Percentiles rank a stretch among this genome's conserved stretches.
Conservation (phyloP, 2,113 vertebrate genomes). For the Cyprinodon tularosa region DNA sequence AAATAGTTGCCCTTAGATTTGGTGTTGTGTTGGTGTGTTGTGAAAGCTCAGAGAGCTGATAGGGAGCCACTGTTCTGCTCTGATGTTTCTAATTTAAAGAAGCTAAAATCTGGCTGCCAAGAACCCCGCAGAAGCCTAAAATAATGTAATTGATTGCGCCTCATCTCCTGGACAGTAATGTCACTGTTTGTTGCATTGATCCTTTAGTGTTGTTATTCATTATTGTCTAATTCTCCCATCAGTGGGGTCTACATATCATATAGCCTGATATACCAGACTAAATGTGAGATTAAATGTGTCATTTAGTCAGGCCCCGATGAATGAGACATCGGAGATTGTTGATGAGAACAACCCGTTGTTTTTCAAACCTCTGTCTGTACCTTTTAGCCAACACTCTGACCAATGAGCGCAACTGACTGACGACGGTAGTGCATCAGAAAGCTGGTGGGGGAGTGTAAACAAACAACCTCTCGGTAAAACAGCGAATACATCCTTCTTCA, state of each 20-base stretch:
- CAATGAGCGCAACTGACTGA: too few relatives aligned
- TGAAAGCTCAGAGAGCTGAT: slow-evolving; percentile 37
- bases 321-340: too few relatives aligned
- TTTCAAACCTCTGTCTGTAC: too few relatives aligned
- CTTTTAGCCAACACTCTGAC: too few relatives aligned
- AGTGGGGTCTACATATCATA: slow-evolving; percentile 22
- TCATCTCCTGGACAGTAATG: slow-evolving; percentile 68
- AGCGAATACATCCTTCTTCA: too few relatives aligned
- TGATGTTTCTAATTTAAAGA: slow-evolving; percentile 39
- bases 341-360: too few relatives aligned
- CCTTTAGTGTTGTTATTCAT: slow-evolving; percentile 65
- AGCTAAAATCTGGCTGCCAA: slow-evolving; percentile 37
- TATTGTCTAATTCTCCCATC: slow-evolving; percentile 55
- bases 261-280: too few relatives aligned
- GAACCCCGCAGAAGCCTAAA: slow-evolving; percentile 50
- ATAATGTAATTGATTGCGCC: slow-evolving; percentile 70
- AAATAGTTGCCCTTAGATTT: slow-evolving; percentile 51
- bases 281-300: too few relatives aligned
- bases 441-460: too few relatives aligned
- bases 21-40: slow-evolving; percentile 53
- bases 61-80: slow-evolving; percentile 34
- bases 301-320: too few relatives aligned
- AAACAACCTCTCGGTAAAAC: too few relatives aligned
- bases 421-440: too few relatives aligned
- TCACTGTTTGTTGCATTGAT: slow-evolving; percentile 72